Base-by-base conservation (phyloP, 2,113 vertebrate species). In the Clarias batrachus region DNA sequence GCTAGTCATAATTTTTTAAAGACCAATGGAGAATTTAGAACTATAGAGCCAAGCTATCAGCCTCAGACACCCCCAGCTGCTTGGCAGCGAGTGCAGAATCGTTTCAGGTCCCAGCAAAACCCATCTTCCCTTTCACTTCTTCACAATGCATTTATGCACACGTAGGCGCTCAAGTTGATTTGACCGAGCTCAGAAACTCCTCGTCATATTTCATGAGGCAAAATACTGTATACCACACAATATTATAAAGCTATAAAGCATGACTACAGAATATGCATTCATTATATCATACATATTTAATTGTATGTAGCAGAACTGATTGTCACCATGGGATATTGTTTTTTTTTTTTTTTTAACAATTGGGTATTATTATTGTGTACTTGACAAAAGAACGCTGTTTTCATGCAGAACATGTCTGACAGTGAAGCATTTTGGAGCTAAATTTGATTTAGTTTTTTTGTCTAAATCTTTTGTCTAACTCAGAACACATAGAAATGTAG, bases 11-110 rank as follows among this genome's bases (percentile, higher is more conserved):
- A 70, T 78, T 85, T 85, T 82, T 41, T 79, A 78, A 86, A 83
- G 70, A 71, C 63, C 73, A 57, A 41, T 14, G 14, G 71, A 71
- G 84, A 81, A 83, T 27, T 65, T 56, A 88, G 73, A 41, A 60
- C 80, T 82, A 79, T 74, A 14, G 65, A 86, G 84, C 23, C 19
- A 66, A 86, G n/a, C 80, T 86, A 86, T 88, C 84, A 60, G 84
- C 77, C 68, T 86, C 81, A 83, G 81, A 83, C 84, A 86, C 60
- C 65, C 63, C n/a, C 80, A 81, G 84, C 56, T 81, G 87, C 82
- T 79, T 83, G 87, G 87, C 84, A 83, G 80, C 63, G 62, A 59
- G 60, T 37, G 30, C 79, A 41, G 81, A 62, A 57, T 80, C 37
- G 33, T 77, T 86, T 71, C 68, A 23, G 25, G 4, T 65, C 56